A percentile compares a stretch with the other conserved stretches of the same genome.
phyloP scores from a whole-genome alignment of 1,140 invertebrate species.

The Drosophila nasuta region DNA sequence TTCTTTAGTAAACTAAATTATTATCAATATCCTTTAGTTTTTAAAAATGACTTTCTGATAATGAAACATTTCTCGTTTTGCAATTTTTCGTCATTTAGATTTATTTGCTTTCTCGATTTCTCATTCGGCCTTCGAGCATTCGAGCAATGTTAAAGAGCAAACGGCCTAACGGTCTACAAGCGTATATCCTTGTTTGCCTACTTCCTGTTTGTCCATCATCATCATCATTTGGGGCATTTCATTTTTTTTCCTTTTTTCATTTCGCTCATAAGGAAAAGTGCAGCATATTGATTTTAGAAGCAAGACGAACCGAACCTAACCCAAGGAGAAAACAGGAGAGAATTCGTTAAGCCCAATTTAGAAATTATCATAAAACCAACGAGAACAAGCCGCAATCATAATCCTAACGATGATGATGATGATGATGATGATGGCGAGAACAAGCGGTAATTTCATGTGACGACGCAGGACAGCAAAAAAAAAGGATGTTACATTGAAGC shows the following conservation, averaged over 20 bases:
- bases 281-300: slow-evolving; percentile 52
- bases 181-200: slow-evolving; percentile 21
- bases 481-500: slow-evolving; percentile 43
- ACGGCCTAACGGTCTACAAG: background rate
- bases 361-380: slow-evolving; percentile 53
- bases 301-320: slow-evolving; percentile 32
- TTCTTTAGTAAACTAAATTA: no score
- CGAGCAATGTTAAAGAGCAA: background rate
- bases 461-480: slow-evolving; percentile 8
- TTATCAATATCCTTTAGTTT: no score
- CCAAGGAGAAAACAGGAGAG: slow-evolving; percentile 16
- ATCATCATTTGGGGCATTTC: slow-evolving; percentile 3
- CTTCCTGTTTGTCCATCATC: slow-evolving; percentile 30
- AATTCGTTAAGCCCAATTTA: slow-evolving; percentile 34
- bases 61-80: background rate
- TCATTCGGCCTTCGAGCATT: background rate
- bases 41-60: background rate
- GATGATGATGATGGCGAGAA: slow-evolving; percentile 25
- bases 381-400: slow-evolving; percentile 42
- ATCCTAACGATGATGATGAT: slow-evolving; percentile 41
- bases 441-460: slow-evolving; percentile 33
- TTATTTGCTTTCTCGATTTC: background rate
- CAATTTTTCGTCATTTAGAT: background rate
- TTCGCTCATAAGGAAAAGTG: slow-evolving; percentile 16
- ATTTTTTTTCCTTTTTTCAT: background rate